phyloP scores from a whole-genome alignment of 2,113 vertebrate species.

The Crotalus tigris region DNA sequence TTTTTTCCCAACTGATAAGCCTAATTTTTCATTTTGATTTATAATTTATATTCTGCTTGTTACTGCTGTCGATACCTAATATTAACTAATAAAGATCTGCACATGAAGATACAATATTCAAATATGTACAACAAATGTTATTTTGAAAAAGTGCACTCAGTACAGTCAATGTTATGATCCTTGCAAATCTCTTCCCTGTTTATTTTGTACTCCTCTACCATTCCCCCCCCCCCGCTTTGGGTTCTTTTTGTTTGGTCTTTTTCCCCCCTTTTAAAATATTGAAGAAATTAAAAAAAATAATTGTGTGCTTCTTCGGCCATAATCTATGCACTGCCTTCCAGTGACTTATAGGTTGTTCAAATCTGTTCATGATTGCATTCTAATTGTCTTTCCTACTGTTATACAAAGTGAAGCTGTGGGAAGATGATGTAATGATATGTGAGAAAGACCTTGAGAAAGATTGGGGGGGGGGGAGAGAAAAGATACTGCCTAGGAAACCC shows the following conservation, averaged over 20 bases:
- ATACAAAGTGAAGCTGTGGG: neutral
- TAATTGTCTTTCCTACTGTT: neutral
- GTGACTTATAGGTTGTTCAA: neutral
- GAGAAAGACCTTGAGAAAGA: neutral
- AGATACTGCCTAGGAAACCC: neutral
- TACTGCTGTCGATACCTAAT: neutral
- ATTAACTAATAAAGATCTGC: neutral
- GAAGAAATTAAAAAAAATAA: neutral
- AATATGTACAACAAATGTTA: neutral
- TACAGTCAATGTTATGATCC: neutral
- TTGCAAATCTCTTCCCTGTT: neutral
- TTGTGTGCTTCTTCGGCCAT: neutral
- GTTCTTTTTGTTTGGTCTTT: neutral
- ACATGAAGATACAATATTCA: neutral
- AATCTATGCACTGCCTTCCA: neutral
- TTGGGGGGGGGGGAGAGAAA: neutral
- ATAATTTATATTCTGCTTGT: neutral
- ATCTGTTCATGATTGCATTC: neutral
- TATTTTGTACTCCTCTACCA: neutral
- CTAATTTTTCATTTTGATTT: neutral
- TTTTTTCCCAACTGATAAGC: neutral
- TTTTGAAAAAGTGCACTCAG: neutral
- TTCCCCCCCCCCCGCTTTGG: neutral
- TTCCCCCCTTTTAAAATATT: neutral
- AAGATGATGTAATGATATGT: neutral